Conservation (phyloP, 2,113 vertebrate genomes). For the Chelonoidis abingdonii region DNA sequence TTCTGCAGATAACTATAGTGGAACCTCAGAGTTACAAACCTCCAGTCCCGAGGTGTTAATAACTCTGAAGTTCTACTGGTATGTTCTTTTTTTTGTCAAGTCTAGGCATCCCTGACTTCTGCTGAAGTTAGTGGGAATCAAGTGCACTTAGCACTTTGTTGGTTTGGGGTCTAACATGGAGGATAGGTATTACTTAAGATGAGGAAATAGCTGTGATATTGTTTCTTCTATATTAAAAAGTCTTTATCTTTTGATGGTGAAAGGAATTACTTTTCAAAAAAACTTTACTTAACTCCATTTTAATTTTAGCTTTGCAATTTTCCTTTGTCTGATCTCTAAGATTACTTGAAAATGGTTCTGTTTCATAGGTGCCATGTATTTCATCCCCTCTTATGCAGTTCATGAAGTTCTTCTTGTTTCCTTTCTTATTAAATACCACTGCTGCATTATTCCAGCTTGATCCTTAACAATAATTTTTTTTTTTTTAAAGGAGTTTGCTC, state of each 20-base stretch:
- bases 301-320: neutral
- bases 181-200: neutral
- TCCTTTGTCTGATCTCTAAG: neutral
- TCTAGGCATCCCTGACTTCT: neutral
- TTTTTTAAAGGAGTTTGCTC: slow-evolving; percentile 80
- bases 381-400: neutral
- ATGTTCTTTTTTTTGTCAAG: neutral
- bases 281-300: neutral
- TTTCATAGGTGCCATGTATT: neutral
- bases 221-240: neutral
- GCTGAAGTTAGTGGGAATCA: neutral
- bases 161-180: neutral
- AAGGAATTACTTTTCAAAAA: neutral
- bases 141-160: neutral
- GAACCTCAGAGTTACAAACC: too few relatives aligned
- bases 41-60: too few relatives aligned
- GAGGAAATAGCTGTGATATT: neutral
- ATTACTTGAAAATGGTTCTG: neutral
- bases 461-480: neutral
- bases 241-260: neutral
- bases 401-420: neutral
- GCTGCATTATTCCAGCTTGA: neutral
- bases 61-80: too few relatives aligned
- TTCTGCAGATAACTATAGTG: neutral
- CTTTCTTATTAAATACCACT: neutral